A percentile compares a stretch with the other conserved stretches of the same genome.
Conservation (phyloP, 2,888 invertebrate species). For the Apamea anceps region DNA sequence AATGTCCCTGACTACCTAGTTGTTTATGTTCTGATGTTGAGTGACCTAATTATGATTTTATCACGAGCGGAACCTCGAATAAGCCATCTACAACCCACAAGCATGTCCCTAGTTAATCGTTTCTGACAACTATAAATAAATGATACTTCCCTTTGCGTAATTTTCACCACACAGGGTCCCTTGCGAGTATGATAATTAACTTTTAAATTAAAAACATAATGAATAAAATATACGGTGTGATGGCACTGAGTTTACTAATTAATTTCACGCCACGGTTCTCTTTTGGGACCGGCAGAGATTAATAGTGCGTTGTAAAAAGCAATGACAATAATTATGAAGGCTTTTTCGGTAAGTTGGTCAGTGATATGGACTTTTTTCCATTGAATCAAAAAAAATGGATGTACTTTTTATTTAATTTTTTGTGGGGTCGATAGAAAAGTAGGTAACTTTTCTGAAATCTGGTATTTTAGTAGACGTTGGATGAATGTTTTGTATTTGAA, state of each 20-base stretch:
- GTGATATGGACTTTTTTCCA: conserved; percentile 1
- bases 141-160: conserved; percentile 40
- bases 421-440: background rate
- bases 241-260: conserved; percentile 58
- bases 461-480: background rate
- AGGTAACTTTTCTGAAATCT: background rate
- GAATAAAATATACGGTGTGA: conserved; percentile 62
- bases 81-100: conserved; percentile 1
- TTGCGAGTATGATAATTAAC: conserved; percentile 64
- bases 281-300: conserved; percentile 45
- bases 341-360: conserved; percentile 8
- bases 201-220: conserved; percentile 72
- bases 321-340: conserved; percentile 33
- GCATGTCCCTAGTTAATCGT: conserved; percentile 30
- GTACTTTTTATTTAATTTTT: background rate
- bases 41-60: background rate
- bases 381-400: background rate
- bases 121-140: conserved; percentile 45
- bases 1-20: background rate
- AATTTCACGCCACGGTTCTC: conserved; percentile 40
- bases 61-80: background rate
- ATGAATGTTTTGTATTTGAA: background rate
- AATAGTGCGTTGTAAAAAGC: conserved; percentile 52
- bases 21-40: background rate
- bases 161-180: conserved; percentile 41